Evolutionary conservation across 1,140 invertebrate genomes (phyloP).

Genomic region (Pseudomyrmex flavicornis): DNA sequence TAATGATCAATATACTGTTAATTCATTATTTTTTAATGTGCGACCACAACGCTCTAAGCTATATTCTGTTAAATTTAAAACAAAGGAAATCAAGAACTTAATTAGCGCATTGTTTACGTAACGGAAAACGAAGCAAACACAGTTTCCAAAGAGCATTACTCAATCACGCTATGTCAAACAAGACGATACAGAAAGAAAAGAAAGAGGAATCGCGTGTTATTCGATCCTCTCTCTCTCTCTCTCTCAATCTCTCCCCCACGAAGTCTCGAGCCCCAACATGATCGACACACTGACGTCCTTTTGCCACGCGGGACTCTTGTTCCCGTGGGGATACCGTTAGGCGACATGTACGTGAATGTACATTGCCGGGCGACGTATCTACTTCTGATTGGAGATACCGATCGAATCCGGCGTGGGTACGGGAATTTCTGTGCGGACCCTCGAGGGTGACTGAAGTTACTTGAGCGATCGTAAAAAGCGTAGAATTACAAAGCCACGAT

Average conservation of each 20-base stretch:
- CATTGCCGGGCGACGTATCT: slow-evolving; percentile 61
- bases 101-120: neutral
- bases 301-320: slow-evolving; percentile 63
- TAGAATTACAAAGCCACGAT: slow-evolving; percentile 46
- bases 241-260: slow-evolving; percentile 11
- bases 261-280: slow-evolving; percentile 37
- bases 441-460: slow-evolving; percentile 16
- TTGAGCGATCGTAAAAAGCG: slow-evolving; percentile 22
- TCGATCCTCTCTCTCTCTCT: slow-evolving; percentile 57
- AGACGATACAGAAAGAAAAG: slow-evolving; percentile 3
- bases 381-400: slow-evolving; percentile 68
- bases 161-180: neutral
- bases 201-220: slow-evolving; percentile 42
- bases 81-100: neutral
- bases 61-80: neutral
- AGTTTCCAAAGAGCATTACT: neutral
- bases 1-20: neutral
- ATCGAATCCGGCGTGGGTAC: slow-evolving; percentile 52
- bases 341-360: slow-evolving; percentile 67
- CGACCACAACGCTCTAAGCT: neutral
- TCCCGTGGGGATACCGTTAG: slow-evolving; percentile 62
- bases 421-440: slow-evolving; percentile 12
- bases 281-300: slow-evolving; percentile 65
- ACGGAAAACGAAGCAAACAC: slow-evolving; percentile 1
- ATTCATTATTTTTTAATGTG: neutral